phyloP scores from a whole-genome alignment of 2,888 invertebrate species.

The Aethes cnicana region DNA sequence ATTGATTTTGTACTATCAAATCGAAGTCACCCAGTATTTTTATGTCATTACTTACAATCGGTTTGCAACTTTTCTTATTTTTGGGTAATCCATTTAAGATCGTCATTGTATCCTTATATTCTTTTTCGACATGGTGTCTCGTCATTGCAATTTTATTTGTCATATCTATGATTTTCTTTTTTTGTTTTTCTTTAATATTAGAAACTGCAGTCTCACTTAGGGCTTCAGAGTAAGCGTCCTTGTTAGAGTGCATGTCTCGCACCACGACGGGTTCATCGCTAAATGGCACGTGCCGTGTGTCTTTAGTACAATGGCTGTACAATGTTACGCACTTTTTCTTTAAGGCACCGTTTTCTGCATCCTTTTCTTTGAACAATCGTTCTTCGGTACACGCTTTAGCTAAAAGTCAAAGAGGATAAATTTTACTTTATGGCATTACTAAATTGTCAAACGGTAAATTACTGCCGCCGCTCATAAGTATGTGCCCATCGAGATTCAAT shows the following conservation, averaged over 20 bases:
- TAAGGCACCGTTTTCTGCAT: constrained; percentile 36
- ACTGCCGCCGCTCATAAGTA: no score
- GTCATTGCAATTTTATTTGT: constrained; percentile 74
- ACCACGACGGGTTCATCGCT: constrained; percentile 51
- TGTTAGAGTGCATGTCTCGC: constrained; percentile 51
- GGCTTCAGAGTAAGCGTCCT: constrained; percentile 70
- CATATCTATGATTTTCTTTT: constrained; percentile 52
- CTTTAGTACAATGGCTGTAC: constrained; percentile 67
- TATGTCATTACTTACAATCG: constrained; percentile 55
- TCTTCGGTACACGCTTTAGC: constrained; percentile 43
- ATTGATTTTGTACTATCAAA: no score
- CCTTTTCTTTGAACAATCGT: constrained; percentile 41
- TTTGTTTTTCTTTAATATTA: constrained; percentile 41
- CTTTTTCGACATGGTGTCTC: constrained; percentile 85
- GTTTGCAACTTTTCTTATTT: constrained; percentile 49
- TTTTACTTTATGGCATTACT: no score
- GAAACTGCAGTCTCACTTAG: constrained; percentile 50
- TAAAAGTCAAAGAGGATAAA: constrained; percentile 41
- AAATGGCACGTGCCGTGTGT: constrained; percentile 50
- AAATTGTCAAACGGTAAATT: no score
- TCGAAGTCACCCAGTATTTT: not conserved
- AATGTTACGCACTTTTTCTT: constrained; percentile 59
- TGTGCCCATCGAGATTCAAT: no score
- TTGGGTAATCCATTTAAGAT: constrained; percentile 69
- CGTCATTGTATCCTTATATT: constrained; percentile 69